Conservation (phyloP, 37 sponge, comb jelly and placozoan species). For the Chondrilla cf. caribensis region DNA sequence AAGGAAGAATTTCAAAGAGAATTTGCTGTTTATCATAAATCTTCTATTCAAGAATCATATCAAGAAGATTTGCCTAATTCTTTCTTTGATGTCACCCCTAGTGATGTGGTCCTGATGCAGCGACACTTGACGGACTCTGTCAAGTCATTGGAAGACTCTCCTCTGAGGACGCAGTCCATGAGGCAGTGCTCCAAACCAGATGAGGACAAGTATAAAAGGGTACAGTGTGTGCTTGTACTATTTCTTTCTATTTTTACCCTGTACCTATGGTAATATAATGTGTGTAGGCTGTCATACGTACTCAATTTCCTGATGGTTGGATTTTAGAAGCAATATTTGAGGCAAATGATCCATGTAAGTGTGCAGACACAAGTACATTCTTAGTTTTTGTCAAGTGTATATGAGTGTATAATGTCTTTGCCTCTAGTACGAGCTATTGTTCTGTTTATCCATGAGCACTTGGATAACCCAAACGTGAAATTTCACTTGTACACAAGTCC, state of each 20-base stretch:
- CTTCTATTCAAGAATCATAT: background rate
- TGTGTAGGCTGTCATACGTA: constrained; percentile 46
- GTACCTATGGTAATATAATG: background rate
- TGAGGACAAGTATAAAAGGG: constrained; percentile 35
- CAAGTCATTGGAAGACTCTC: constrained; percentile 26
- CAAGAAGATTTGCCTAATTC: constrained; percentile 40
- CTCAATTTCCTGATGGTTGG: constrained; percentile 63
- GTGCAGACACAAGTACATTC: background rate
- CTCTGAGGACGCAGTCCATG: constrained; percentile 47
- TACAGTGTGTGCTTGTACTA: background rate
- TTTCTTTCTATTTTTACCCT: too few relatives aligned
- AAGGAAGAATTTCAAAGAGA: background rate
- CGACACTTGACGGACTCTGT: constrained; percentile 38
- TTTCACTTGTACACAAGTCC: constrained; percentile 74
- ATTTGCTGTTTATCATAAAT: background rate
- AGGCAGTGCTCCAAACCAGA: background rate
- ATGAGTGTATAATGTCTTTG: background rate
- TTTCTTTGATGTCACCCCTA: constrained; percentile 59
- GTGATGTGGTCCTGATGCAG: constrained; percentile 51
- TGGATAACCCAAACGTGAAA: constrained; percentile 48
- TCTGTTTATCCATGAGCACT: constrained; percentile 44
- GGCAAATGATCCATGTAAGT: constrained; percentile 60
- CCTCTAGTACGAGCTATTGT: constrained; percentile 54
- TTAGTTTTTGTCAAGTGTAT: background rate
- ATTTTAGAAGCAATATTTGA: constrained; percentile 65